Evolutionary conservation across 2,888 invertebrate species (phyloP), one percentile per base, ranked within the genome.

Genomic region (Venustoraphidia nigricollis): DNA sequence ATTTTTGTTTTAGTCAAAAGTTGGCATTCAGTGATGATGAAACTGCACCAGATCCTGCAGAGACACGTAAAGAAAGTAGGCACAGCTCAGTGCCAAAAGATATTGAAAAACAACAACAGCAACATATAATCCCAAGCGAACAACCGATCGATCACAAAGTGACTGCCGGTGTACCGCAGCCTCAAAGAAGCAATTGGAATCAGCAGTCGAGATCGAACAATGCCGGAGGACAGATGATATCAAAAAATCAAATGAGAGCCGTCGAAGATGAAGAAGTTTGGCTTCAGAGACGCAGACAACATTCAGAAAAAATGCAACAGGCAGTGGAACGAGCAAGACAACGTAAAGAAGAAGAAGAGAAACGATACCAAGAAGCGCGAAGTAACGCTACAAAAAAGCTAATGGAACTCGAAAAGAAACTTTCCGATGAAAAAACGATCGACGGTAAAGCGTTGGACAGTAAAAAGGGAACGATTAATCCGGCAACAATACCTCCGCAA

Each of bases 21-120:
- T 69, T 95, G 62, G 84, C 88, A 55, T 95, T 94, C 68, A 93
- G 93, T 62, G 94, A 95, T 68, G 93, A 93, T 59, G 94, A 94
- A 66, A 71, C 71, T 46, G 63, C 64, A 13, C 53, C 59, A 45
- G 66, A 67, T 57, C 58, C 54, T 9, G 59, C 60, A 41, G 48
- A 50, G 17, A 42, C 50, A 37, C 43, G 50, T 41, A 60, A 61
- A 38, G 34, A 41, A 46, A 54, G 59, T 58, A 10, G 60, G 58
- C 47, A 34, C 44, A 50, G 45, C 47, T 53, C 41, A 47, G 44
- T 45, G 11, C 41, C 39, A 46, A 46, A 54, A 59, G 13, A 57
- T 34, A 10, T 40, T 17, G 41, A 17, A 13, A 13, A 44, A 41
- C 40, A 13, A 42, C 42, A 43, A 43, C 43, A 43, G 17, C 43